Evolutionary conservation across 2,888 invertebrate genomes (phyloP).

Genomic region (Polymixis lichenea): DNA sequence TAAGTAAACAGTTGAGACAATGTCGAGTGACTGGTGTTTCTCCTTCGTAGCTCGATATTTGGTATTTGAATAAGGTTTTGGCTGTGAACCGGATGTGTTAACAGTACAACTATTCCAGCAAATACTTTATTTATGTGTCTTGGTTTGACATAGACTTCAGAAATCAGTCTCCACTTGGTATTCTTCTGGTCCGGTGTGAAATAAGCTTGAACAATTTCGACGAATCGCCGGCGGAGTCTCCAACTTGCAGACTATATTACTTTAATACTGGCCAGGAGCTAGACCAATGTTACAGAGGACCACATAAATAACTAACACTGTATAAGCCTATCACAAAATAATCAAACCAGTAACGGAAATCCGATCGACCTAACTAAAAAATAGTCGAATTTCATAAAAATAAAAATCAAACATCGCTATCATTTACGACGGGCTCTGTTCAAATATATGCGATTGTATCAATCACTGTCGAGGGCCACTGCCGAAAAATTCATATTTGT

Average conservation of each 20-base stretch:
- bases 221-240: background rate
- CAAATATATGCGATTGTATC: slow-evolving; percentile 71
- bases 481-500: slow-evolving; percentile 68
- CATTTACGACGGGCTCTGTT: slow-evolving; percentile 56
- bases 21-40: slow-evolving; percentile 48
- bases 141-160: background rate
- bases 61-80: background rate
- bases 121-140: background rate
- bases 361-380: slow-evolving; percentile 32
- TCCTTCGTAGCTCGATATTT: slow-evolving; percentile 31
- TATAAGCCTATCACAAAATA: slow-evolving; percentile 22
- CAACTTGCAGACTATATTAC: background rate
- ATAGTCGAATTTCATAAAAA: slow-evolving; percentile 55
- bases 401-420: slow-evolving; percentile 60
- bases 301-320: background rate
- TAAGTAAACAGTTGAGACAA: slow-evolving; percentile 60
- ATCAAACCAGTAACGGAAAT: slow-evolving; percentile 52
- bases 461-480: slow-evolving; percentile 77
- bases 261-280: background rate
- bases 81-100: background rate
- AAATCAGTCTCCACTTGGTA: background rate
- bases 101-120: background rate
- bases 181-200: background rate
- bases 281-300: background rate
- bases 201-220: background rate